A percentile compares a stretch with the other conserved stretches of the same genome.
These are phyloP conservation scores for Lagorchestes hirsutus DNA, from an alignment of 2,797 vertebrate genomes.

Conservation along the genomic window DNA sequence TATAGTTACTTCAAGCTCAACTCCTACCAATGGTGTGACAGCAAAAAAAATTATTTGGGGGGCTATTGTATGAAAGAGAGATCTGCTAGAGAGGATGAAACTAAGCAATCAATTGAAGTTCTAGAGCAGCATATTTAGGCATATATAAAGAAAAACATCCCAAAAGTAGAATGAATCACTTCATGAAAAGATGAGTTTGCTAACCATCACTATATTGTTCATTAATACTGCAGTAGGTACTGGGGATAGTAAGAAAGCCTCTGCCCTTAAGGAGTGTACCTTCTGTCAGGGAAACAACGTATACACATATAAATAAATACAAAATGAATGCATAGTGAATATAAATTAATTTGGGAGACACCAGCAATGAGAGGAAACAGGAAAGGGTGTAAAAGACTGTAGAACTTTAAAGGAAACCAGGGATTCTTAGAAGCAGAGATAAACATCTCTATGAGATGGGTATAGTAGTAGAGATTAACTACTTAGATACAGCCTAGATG, in stretches of 20 bases:
- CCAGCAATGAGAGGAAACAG: not conserved
- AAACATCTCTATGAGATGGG: not conserved
- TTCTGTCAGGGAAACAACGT: not conserved
- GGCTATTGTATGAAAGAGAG: not conserved
- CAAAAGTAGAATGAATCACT: not conserved
- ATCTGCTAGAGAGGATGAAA: not conserved
- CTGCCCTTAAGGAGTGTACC: not conserved
- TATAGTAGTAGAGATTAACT: not conserved
- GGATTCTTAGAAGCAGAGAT: not conserved
- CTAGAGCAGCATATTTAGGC: not conserved
- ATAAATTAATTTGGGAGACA: not conserved
- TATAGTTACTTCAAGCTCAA: not conserved
- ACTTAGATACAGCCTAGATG: not conserved
- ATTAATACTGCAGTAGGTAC: not conserved
- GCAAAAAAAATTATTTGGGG: not conserved
- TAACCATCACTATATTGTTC: not conserved
- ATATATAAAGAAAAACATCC: not conserved
- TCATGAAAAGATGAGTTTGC: not conserved
- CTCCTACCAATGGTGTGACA: not conserved
- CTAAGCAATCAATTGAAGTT: not conserved
- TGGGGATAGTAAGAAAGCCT: not conserved
- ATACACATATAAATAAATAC: not conserved
- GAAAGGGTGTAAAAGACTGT: not conserved
- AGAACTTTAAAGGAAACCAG: not conserved
- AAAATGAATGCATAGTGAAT: not conserved